Percentiles rank a stretch among this genome's conserved stretches.
These are phyloP conservation scores for Temnothorax rugatulus DNA, from an alignment of 2,888 invertebrate genomes.

Conservation along the genomic window DNA sequence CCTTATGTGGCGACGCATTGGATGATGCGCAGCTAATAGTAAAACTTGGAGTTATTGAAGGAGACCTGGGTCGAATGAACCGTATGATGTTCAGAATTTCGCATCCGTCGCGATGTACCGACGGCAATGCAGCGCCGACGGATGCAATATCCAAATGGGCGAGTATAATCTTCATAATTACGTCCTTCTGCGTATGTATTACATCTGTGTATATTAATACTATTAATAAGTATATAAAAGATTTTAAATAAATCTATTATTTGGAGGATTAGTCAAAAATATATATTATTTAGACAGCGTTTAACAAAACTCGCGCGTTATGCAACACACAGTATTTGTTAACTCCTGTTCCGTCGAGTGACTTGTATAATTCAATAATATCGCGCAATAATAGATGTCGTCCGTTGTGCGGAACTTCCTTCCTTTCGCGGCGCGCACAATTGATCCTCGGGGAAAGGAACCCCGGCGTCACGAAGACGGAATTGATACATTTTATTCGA, in stretches of 20 bases:
- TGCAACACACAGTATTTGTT: neutral
- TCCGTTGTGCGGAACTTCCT: slow-evolving; percentile 31
- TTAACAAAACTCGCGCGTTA: neutral
- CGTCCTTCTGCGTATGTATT: neutral
- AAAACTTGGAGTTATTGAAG: neutral
- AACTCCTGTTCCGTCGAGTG: neutral
- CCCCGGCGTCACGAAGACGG: slow-evolving; percentile 60
- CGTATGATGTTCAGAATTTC: neutral
- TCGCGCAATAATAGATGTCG: neutral
- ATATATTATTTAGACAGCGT: neutral
- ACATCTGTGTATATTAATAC: neutral
- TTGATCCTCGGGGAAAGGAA: slow-evolving; percentile 41
- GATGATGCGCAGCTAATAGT: neutral
- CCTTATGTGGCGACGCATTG: neutral
- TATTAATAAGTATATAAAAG: neutral
- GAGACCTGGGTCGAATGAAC: neutral
- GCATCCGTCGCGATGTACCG: neutral
- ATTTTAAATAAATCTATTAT: neutral
- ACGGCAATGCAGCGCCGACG: slow-evolving; percentile 30
- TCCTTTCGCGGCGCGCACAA: slow-evolving; percentile 58
- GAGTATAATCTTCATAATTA: neutral
- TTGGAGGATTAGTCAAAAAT: neutral
- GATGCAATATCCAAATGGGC: neutral
- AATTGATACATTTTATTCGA: slow-evolving; percentile 77
- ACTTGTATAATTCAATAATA: neutral